These are phyloP conservation scores for Melanerpes aurifrons DNA, from an alignment of 2,113 vertebrate species.

Conservation along the genomic window DNA sequence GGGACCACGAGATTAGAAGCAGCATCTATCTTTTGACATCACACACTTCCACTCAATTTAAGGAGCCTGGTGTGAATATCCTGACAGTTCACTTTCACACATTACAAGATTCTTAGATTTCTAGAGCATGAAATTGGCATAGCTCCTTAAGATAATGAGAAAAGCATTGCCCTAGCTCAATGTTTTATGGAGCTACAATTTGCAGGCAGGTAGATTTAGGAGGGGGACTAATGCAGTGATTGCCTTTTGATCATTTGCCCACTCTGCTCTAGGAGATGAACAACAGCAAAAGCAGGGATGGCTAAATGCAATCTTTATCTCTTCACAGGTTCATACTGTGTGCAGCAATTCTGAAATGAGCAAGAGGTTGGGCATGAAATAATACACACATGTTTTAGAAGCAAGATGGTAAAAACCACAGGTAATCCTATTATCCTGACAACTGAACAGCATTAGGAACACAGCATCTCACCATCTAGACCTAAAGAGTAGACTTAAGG, in stretches of 20 bases:
- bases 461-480: neutral
- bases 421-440: neutral
- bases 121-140: neutral
- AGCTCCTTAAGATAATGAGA: neutral
- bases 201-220: neutral
- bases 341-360: neutral
- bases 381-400: neutral
- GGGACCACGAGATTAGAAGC: neutral
- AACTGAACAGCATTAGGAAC: neutral
- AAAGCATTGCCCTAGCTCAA: neutral
- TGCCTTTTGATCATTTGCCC: neutral
- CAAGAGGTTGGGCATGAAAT: neutral
- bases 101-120: neutral
- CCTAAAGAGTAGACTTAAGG: neutral
- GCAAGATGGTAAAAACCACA: neutral
- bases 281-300: neutral
- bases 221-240: neutral
- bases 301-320: neutral
- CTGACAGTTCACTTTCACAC: neutral
- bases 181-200: neutral
- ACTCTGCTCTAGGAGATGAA: neutral
- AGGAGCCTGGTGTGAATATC: neutral
- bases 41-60: neutral
- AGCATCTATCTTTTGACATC: neutral
- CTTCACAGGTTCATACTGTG: neutral